Evolutionary conservation across 1,140 invertebrate genomes (phyloP), one percentile per base, ranked within the genome.

Genomic region (Drosophila repletoides): DNA sequence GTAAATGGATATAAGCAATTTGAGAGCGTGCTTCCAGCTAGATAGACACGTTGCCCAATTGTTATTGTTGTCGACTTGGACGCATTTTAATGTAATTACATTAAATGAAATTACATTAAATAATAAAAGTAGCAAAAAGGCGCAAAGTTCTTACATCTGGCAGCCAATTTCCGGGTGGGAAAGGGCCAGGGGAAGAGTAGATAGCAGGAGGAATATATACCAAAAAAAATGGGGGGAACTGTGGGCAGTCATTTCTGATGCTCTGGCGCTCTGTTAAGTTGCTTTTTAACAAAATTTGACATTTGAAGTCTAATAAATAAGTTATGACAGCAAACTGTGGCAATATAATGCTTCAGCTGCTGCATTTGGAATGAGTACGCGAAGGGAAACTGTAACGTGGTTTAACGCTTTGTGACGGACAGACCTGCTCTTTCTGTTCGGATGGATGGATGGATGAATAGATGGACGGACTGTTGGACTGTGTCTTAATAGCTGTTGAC

Each of bases 241-340:
- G 34, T 15, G 6, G 14, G 14, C n/a, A n/a, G n/a, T n/a, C n/a
- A n/a, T n/a, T n/a, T 17, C 21, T 41, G 10, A 22, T 14, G 5
- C n/a, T 43, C 21, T 43, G n/a, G 4, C 24, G 9, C 4, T 41
- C 34, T 26, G 38, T 45, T 65, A 52, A 31, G 56, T 72, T 64
- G 63, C 52, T 58, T 75, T 75, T 75, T 70, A 75, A 61, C 48
- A 51, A 46, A 65, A 76, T 76, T 76, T 71, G 73, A 76, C 73
- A 76, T 76, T 76, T 76, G 67, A 76, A 76, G 68, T 76, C 68
- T 63, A 61, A 76, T 76, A 76, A 76, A 76, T 76, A 76, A 76
- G 61, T 76, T 76, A 76, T 76, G 74, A 76, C 51, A 72, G 67
- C 68, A 60, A 67, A 76, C 60, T 76, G 60, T 36, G 70, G 59